These are phyloP conservation scores for Pangasius macronema DNA, from an alignment of 2,797 vertebrate species.

Conservation along the genomic window DNA sequence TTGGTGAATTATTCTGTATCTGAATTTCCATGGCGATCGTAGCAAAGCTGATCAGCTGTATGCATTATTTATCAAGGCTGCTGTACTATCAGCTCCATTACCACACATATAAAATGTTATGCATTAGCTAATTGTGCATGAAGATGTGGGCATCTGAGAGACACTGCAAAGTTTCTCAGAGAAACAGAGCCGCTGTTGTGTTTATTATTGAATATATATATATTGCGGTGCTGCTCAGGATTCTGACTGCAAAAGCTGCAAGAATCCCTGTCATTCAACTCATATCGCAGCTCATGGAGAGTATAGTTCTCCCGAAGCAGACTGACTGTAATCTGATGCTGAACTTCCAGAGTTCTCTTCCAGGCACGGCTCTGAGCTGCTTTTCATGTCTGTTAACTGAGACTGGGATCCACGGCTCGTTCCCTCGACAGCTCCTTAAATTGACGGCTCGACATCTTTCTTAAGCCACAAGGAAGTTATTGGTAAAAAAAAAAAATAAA, in stretches of 20 bases:
- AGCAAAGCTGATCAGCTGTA: background rate
- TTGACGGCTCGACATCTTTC: background rate
- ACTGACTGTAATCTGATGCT: constrained; percentile 4
- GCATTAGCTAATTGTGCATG: constrained; percentile 6
- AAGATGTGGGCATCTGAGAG: background rate
- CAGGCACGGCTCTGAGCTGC: background rate
- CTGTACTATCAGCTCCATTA: constrained; percentile 19
- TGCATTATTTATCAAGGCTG: constrained; percentile 21
- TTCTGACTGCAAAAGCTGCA: background rate
- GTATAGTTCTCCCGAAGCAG: background rate
- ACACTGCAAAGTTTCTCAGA: background rate
- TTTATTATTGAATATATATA: background rate
- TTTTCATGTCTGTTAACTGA: constrained; percentile 5
- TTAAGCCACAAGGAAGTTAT: background rate
- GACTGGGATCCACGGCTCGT: background rate
- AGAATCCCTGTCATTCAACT: background rate
- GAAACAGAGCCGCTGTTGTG: background rate
- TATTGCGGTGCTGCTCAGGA: background rate
- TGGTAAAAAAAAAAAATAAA: background rate
- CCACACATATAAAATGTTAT: background rate
- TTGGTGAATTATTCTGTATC: background rate
- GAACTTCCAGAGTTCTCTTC: background rate
- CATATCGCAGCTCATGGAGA: background rate
- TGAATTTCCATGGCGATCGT: background rate
- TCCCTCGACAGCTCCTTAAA: background rate